These are phyloP conservation scores for Cerastis leucographa DNA, from an alignment of 2,888 invertebrate species.

Conservation along the genomic window DNA sequence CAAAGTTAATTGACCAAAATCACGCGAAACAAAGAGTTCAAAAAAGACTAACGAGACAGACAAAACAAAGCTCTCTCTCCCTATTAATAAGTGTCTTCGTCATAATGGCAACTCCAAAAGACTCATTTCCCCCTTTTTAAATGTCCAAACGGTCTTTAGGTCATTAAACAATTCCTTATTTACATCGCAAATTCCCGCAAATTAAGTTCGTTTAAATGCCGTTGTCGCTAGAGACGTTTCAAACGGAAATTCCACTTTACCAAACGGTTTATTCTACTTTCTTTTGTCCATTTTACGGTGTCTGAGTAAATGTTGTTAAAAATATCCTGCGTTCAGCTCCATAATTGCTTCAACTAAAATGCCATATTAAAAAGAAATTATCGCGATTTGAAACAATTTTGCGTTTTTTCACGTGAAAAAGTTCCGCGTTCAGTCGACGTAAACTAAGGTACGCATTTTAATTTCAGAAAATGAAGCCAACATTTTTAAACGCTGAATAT, in stretches of 20 bases:
- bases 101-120: constrained; percentile 58
- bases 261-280: constrained; percentile 66
- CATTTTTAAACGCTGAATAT: constrained; percentile 58
- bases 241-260: constrained; percentile 67
- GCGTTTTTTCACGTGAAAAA: constrained; percentile 25
- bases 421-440: constrained; percentile 16
- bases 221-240: constrained; percentile 66
- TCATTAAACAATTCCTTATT: constrained; percentile 76
- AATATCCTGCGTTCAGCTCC: constrained; percentile 41
- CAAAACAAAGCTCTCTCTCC: constrained; percentile 36
- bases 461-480: constrained; percentile 54
- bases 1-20: constrained; percentile 19
- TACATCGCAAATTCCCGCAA: constrained; percentile 74
- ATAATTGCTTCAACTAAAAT: constrained; percentile 53
- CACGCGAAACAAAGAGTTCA: constrained; percentile 37
- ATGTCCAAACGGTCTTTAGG: constrained; percentile 66
- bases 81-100: constrained; percentile 62
- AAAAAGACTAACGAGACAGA: constrained; percentile 28
- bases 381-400: constrained; percentile 30
- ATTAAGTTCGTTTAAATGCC: constrained; percentile 73
- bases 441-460: constrained; percentile 49
- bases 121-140: constrained; percentile 66
- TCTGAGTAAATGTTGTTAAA: constrained; percentile 54
- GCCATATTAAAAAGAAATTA: constrained; percentile 29
- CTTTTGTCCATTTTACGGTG: constrained; percentile 63